Evolutionary conservation across 2,113 vertebrate genomes (phyloP).

Genomic region (Romanogobio albipinnatus): DNA sequence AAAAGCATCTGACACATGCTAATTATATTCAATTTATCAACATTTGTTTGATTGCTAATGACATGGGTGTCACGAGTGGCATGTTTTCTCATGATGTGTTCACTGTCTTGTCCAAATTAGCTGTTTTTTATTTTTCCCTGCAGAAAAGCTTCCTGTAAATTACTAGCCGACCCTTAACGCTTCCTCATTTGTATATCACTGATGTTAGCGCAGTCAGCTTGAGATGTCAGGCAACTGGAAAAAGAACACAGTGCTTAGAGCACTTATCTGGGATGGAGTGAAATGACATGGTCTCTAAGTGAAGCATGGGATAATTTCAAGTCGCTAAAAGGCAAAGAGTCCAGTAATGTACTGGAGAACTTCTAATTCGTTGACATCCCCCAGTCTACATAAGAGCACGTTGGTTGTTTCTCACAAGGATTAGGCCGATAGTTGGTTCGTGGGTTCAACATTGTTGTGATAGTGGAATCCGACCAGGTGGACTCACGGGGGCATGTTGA

Average conservation of each 20-base stretch:
- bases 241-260: conserved; percentile 38
- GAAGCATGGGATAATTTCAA: conserved; percentile 46
- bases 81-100: conserved; percentile 59
- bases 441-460: conserved; percentile 9
- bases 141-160: conserved; percentile 53
- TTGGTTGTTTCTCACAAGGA: conserved; percentile 27
- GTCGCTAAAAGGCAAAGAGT: conserved; percentile 28
- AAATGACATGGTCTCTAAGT: conserved; percentile 24
- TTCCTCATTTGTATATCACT: conserved; percentile 45
- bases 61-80: conserved; percentile 74
- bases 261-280: conserved; percentile 30
- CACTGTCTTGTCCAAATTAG: conserved; percentile 54
- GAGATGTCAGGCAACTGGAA: conserved; percentile 41
- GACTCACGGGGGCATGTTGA: conserved; percentile 39
- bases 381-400: neutral
- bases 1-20: conserved; percentile 72
- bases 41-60: conserved; percentile 78
- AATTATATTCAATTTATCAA: conserved; percentile 81
- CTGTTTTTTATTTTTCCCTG: conserved; percentile 48
- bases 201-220: conserved; percentile 21
- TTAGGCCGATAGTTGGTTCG: conserved; percentile 3
- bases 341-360: conserved; percentile 19
- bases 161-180: conserved; percentile 43
- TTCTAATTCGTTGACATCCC: neutral
- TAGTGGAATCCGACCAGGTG: conserved; percentile 36